Evolutionary conservation across 2,797 vertebrate species (phyloP), one percentile per base, ranked within the genome.

Genomic region (Decapterus maruadsi): DNA sequence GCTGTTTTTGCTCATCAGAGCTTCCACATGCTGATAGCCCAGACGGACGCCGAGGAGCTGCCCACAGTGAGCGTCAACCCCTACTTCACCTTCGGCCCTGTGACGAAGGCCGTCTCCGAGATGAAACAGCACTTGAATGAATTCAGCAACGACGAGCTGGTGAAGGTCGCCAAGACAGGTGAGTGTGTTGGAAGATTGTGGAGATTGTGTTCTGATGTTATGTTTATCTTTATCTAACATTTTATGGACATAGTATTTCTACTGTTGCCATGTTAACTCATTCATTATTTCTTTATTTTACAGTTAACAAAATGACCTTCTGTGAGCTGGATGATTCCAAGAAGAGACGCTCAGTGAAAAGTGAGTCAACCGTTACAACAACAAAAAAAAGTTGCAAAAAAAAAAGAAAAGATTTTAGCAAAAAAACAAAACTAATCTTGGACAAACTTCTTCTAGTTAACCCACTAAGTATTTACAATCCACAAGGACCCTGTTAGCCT

Each of bases 291-390:
- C 38, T 56, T 66, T 9, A 56, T 64, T 70, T 85, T 82, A 40
- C 89, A 96, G 95, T 96, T 10, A 96, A 96, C 88, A 95, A 95
- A 90, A 96, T 96, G 95, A 85, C 92, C 48, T 96, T 96, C 88
- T 96, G 95, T 74, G 88, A 96, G 66, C 94, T 96, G 83, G 95
- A 96, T 3, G 95, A 96, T 0, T 20, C 78, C 50, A 96, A 95
- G 67, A 95, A 86, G 87, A 95, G 48, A 75, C 84, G n/a, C 1
- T 80, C 90, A 16, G 50, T 90, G 4, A 95, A 95, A 91, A 78
- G 95, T 95, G 76, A 95, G 94, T 90, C 29, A 26, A 10, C 11
- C n/a, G 36, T 19, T n/a, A n/a, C n/a, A n/a, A n/a, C n/a, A n/a
- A n/a, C n/a, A n/a, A n/a, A n/a, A n/a, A n/a, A n/a, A n/a, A n/a